Base-by-base conservation (phyloP, 2,113 vertebrate species). In the Forbesichthys papilliferus region DNA sequence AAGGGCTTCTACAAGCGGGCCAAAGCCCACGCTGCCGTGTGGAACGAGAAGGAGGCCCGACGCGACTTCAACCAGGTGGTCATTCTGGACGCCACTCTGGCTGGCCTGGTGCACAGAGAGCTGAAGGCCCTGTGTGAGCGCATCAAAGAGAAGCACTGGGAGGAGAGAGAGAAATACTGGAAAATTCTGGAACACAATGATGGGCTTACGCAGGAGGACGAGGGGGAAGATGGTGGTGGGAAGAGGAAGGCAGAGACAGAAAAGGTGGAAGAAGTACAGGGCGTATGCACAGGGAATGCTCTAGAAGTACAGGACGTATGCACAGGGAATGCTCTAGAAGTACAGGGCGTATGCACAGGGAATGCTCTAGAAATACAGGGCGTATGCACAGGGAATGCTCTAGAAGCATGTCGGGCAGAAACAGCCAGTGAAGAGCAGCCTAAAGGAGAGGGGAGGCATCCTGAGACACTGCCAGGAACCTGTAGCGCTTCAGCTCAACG, bases 1-100 rank as follows among this genome's bases (percentile, higher is more conserved):
- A 95, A 95, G 70, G 94, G 91, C 14, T 95, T 95, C 79, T 96
- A 95, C 88, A 96, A 95, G 85, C 85, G 94, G 67, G 94, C 94
- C 0, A 95, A 95, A 73, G 94, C 94, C 1, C 92, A 95, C 0
- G 86, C 92, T 0, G 94, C 95, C 0, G 92, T 96, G 42, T 96
- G 95, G 95, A 94, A 95, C 0, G 94, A 95, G 72, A 90, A 85
- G 69, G 93, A 95, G 75, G 93, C 92, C 0, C 88, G 88, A 27
- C 80, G 77, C 20, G 92, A 94, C 74, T 95, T 92, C 81, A 82
- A 92, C 82, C 90, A 86, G 18, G 93, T 93, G 73, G 86, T 88
- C 68, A 86, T 92, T 11, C 84, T 96, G 0, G 94, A 94, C 71
- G 27, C 84, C 42, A 91, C 91, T 33, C 87, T 95, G 86, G 78